These are phyloP conservation scores for Drosophila biarmipes DNA, from an alignment of 1,140 invertebrate genomes.

Conservation along the genomic window DNA sequence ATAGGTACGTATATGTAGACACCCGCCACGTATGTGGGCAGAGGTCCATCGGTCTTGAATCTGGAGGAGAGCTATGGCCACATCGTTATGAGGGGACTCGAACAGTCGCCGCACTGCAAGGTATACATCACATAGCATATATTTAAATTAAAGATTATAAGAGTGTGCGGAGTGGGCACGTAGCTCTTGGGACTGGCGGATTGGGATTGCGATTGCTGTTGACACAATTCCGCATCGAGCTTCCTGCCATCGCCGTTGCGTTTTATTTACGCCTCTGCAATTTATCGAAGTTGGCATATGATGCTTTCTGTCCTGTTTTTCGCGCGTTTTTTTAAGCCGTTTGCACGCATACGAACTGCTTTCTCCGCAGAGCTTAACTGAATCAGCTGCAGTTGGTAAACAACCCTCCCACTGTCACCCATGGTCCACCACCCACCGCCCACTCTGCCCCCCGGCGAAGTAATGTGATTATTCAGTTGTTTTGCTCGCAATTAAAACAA, in stretches of 20 bases:
- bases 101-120: conserved; percentile 8
- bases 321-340: conserved; percentile 54
- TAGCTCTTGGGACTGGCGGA: conserved; percentile 14
- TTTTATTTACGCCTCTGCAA: conserved; percentile 70
- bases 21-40: not conserved
- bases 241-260: conserved; percentile 50
- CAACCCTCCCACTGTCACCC: not conserved
- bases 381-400: conserved; percentile 36
- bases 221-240: conserved; percentile 65
- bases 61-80: conserved; percentile 48
- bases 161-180: conserved; percentile 14
- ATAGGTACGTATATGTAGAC: not conserved
- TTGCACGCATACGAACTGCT: conserved; percentile 21
- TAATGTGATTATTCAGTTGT: conserved; percentile 65
- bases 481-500: conserved; percentile 68
- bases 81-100: conserved; percentile 56
- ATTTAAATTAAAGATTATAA: conserved; percentile 51
- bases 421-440: not conserved
- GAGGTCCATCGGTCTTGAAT: conserved; percentile 37
- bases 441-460: conserved; percentile 9
- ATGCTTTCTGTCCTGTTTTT: conserved; percentile 23
- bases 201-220: conserved; percentile 50
- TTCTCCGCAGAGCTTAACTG: conserved; percentile 57
- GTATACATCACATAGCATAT: not conserved
- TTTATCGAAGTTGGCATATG: conserved; percentile 63